Percentiles rank a stretch among this genome's conserved stretches.
Evolutionary conservation across 2,888 invertebrate species (phyloP).

Genomic region (Creontiades dilutus): DNA sequence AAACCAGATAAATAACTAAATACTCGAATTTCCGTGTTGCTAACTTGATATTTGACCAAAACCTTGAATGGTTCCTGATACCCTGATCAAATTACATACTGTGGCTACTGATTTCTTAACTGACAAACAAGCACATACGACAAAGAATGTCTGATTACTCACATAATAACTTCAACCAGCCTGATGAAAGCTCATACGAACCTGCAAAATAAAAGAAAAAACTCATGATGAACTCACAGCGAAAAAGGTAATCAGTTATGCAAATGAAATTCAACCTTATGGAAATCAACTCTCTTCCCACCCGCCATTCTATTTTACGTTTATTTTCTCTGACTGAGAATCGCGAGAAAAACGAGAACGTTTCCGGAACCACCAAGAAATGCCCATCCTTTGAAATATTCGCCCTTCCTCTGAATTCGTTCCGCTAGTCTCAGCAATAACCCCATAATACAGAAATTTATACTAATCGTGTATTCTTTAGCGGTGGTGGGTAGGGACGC

Average conservation of each 20-base stretch:
- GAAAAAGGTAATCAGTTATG: slow-evolving; percentile 34
- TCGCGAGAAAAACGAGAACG: not conserved
- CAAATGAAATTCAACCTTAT: slow-evolving; percentile 28
- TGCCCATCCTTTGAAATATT: not conserved
- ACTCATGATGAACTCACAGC: slow-evolving; percentile 19
- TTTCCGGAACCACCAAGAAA: slow-evolving; percentile 32
- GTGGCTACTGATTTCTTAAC: not conserved
- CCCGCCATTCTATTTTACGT: slow-evolving; percentile 32
- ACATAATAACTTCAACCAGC: slow-evolving; percentile 3
- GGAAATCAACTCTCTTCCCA: slow-evolving; percentile 9
- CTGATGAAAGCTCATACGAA: slow-evolving; percentile 36
- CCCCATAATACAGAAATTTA: not conserved
- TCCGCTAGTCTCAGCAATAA: not conserved
- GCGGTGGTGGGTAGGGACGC: too few species aligned
- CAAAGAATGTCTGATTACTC: not conserved
- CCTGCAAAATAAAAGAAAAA: slow-evolving; percentile 12
- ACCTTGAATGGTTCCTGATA: not conserved
- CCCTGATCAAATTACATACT: not conserved
- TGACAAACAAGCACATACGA: too few species aligned
- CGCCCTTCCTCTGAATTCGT: not conserved
- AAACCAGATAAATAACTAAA: not conserved
- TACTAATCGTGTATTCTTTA: too few species aligned
- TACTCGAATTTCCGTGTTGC: not conserved
- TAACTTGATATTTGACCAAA: not conserved
- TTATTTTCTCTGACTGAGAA: slow-evolving; percentile 17